Evolutionary conservation across 2,797 vertebrate genomes (phyloP).

Genomic region (Megalops cyprinoides): DNA sequence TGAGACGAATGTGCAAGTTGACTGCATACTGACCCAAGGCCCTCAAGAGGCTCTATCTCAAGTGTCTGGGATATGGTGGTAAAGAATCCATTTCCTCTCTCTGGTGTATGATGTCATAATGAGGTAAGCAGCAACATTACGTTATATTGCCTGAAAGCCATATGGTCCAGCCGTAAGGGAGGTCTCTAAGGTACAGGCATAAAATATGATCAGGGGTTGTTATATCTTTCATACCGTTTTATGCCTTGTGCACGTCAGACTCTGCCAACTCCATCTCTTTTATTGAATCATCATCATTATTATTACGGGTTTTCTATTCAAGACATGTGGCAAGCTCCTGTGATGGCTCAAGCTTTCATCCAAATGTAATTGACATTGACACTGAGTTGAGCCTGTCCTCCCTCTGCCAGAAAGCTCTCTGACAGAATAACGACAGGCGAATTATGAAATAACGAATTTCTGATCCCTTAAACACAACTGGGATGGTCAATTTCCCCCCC

Average conservation of each 20-base stretch:
- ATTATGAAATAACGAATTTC: not conserved
- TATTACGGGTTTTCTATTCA: conserved; percentile 32
- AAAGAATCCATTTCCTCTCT: conserved; percentile 52
- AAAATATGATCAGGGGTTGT: conserved; percentile 62
- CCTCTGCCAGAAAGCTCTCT: conserved; percentile 37
- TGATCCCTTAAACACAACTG: not conserved
- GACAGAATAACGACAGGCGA: not conserved
- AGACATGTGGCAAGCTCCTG: conserved; percentile 38
- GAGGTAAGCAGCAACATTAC: conserved; percentile 55
- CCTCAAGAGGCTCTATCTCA: not conserved
- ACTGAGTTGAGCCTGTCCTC: conserved; percentile 32
- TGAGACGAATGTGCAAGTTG: not conserved
- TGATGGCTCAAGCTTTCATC: conserved; percentile 40
- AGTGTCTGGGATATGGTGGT: too few relatives aligned
- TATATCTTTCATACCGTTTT: conserved; percentile 46
- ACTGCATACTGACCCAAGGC: not conserved
- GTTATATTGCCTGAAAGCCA: conserved; percentile 53
- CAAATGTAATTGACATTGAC: conserved; percentile 47
- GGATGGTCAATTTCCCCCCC: not conserved
- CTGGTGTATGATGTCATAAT: conserved; percentile 64
- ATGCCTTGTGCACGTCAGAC: conserved; percentile 45
- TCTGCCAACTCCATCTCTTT: conserved; percentile 51
- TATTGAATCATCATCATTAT: conserved; percentile 43
- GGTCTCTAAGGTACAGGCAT: conserved; percentile 56
- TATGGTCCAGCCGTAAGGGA: conserved; percentile 58